Conservation (phyloP, 2,888 invertebrate genomes). For the Ophion ventricosus region DNA sequence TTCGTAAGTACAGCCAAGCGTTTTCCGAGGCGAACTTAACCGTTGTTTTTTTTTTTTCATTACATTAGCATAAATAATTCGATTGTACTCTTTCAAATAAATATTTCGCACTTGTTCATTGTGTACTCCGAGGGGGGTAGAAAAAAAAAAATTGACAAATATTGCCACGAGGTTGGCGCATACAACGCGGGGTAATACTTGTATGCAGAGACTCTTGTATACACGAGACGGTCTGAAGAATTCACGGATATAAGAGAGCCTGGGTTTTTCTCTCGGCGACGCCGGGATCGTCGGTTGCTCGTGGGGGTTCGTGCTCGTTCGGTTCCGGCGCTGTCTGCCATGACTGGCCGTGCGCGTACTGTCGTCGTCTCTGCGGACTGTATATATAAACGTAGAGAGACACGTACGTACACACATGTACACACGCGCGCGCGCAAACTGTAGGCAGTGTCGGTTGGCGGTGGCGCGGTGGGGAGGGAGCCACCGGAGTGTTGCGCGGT, state of each 20-base stretch:
- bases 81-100: too few relatives aligned
- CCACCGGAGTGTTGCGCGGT: conserved; percentile 66
- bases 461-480: conserved; percentile 56
- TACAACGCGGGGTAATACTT: not conserved
- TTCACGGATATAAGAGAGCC: conserved; percentile 33
- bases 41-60: too few relatives aligned
- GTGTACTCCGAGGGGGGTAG: not conserved
- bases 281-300: conserved; percentile 66
- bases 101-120: not conserved
- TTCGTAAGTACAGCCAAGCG: too few relatives aligned
- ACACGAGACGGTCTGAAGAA: conserved; percentile 11
- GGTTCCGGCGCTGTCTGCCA: conserved; percentile 77
- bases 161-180: not conserved
- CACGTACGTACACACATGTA: conserved; percentile 41
- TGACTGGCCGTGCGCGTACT: conserved; percentile 77
- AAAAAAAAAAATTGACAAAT: not conserved
- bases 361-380: conserved; percentile 64
- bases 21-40: too few relatives aligned
- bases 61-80: too few relatives aligned
- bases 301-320: conserved; percentile 72
- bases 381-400: conserved; percentile 8
- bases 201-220: not conserved
- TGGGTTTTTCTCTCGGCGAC: conserved; percentile 14
- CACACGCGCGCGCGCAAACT: not conserved
- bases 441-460: conserved; percentile 42